A percentile compares a stretch with the other conserved stretches of the same genome.
Conservation (phyloP, 2,888 invertebrate species). For the Drosophila atripex region DNA sequence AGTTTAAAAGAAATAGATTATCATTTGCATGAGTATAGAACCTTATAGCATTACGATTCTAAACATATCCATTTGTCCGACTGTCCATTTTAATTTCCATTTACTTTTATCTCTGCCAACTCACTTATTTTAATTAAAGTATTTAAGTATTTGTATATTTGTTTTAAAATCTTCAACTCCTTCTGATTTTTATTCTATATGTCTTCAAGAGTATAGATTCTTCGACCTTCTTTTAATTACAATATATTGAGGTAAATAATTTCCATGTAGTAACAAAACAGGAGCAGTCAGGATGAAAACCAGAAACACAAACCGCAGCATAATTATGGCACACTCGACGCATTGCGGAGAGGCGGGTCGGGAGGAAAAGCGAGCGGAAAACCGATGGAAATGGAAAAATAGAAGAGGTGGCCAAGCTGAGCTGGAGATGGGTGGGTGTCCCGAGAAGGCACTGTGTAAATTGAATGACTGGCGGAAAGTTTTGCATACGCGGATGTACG, state of each 20-base stretch:
- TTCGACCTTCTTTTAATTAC: too few species aligned
- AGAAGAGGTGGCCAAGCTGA: background rate
- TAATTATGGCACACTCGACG: slow-evolving; percentile 64
- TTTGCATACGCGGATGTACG: slow-evolving; percentile 27
- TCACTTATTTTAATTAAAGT: too few species aligned
- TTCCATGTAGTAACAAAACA: background rate
- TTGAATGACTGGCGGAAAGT: slow-evolving; percentile 65
- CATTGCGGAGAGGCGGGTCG: slow-evolving; percentile 45
- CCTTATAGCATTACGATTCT: too few species aligned
- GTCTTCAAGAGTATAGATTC: background rate
- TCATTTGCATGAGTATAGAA: too few species aligned
- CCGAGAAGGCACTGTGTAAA: slow-evolving; percentile 27
- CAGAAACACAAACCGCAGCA: slow-evolving; percentile 50
- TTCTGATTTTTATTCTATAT: too few species aligned
- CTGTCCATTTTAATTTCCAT: too few species aligned
- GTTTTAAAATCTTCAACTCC: too few species aligned
- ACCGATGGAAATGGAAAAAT: background rate
- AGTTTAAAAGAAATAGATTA: too few species aligned
- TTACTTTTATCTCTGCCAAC: too few species aligned
- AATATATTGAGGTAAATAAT: too few species aligned
- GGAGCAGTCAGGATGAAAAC: slow-evolving; percentile 24
- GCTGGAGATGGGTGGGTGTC: background rate
- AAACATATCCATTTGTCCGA: too few species aligned
- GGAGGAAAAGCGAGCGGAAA: background rate
- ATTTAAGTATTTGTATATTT: too few species aligned